Evolutionary conservation across 2,888 invertebrate genomes (phyloP).

Genomic region (Drosophila atroscutellata): DNA sequence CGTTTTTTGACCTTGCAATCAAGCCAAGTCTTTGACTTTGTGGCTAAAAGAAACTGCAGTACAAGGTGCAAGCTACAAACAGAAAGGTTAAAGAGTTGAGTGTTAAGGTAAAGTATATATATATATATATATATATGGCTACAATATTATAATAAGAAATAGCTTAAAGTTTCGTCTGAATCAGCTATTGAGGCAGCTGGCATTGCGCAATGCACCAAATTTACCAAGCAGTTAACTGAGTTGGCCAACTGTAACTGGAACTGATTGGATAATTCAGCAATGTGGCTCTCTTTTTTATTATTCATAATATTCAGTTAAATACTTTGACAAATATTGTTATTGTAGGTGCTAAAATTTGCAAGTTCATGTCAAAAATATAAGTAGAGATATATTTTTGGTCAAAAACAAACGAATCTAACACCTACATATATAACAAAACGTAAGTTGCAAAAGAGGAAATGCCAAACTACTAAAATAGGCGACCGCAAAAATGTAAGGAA

Average conservation of each 20-base stretch:
- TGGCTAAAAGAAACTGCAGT: slow-evolving; percentile 26
- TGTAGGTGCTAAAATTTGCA: slow-evolving; percentile 68
- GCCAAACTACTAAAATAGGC: slow-evolving; percentile 20
- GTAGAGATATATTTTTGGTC: neutral
- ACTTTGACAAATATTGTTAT: slow-evolving; percentile 46
- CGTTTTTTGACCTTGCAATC: slow-evolving; percentile 45
- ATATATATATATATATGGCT: slow-evolving; percentile 1
- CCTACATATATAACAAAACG: slow-evolving; percentile 4
- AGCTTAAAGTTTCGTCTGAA: slow-evolving; percentile 8
- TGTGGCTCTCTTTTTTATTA: neutral
- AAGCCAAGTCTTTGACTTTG: slow-evolving; percentile 33
- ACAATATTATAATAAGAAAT: slow-evolving; percentile 17
- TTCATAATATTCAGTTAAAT: slow-evolving; percentile 7
- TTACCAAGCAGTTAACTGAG: slow-evolving; percentile 3
- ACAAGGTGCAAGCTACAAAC: slow-evolving; percentile 47
- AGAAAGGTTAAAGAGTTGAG: slow-evolving; percentile 16
- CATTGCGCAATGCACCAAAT: slow-evolving; percentile 24
- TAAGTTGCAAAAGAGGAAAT: slow-evolving; percentile 60
- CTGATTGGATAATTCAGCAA: slow-evolving; percentile 52
- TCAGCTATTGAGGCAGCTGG: slow-evolving; percentile 13
- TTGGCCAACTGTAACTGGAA: slow-evolving; percentile 19
- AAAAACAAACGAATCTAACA: slow-evolving; percentile 46
- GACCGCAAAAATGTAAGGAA: slow-evolving; percentile 55
- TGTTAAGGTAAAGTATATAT: slow-evolving; percentile 18
- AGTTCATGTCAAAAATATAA: slow-evolving; percentile 51